These are phyloP conservation scores for Panopea generosa DNA, from an alignment of 2,888 invertebrate species.

Conservation along the genomic window DNA sequence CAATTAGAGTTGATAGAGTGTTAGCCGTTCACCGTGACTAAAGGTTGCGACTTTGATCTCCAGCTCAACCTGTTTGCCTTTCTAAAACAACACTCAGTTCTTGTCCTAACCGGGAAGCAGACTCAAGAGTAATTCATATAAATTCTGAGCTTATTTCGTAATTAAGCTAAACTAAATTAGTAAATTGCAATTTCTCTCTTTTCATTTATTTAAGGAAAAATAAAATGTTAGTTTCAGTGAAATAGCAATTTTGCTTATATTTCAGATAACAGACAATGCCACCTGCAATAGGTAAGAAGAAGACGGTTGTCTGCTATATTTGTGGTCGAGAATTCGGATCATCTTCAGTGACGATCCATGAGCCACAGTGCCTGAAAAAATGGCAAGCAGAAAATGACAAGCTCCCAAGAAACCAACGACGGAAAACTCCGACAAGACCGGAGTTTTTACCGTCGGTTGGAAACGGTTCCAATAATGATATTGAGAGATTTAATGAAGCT, in stretches of 20 bases:
- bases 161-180: background rate
- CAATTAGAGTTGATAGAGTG: no score
- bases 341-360: constrained; percentile 89
- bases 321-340: constrained; percentile 89
- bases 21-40: no score
- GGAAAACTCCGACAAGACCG: constrained; percentile 88
- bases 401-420: constrained; percentile 87
- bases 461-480: constrained; percentile 57
- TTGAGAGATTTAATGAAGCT: constrained; percentile 85
- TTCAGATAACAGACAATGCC: constrained; percentile 37
- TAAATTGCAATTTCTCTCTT: background rate
- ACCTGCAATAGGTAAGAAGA: constrained; percentile 60
- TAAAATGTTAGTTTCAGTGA: no score
- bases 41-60: no score
- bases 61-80: no score
- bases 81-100: no score
- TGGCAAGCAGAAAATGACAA: constrained; percentile 88
- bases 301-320: constrained; percentile 87
- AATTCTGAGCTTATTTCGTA: background rate
- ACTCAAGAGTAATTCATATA: no score
- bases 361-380: constrained; percentile 89
- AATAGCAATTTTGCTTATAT: no score
- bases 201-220: background rate
- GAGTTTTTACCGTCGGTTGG: constrained; percentile 83
- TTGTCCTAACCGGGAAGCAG: no score